A percentile compares a stretch with the other conserved stretches of the same genome.
Conservation (phyloP, 1,140 invertebrate genomes). For the Mercenaria mercenaria region DNA sequence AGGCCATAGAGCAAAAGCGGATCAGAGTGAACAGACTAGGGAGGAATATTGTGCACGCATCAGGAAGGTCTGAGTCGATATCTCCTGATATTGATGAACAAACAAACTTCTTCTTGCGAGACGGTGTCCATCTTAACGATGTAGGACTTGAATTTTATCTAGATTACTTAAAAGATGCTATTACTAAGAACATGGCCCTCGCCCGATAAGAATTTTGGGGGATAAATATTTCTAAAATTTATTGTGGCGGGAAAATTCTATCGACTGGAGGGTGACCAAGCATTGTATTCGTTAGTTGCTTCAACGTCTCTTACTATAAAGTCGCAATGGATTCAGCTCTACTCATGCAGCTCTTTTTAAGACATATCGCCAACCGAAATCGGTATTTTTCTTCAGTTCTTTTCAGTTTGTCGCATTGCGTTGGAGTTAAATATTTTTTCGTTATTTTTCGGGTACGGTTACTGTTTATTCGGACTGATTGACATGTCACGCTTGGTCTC, state of each 20-base stretch:
- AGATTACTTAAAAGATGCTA: background rate
- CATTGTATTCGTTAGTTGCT: too few relatives aligned
- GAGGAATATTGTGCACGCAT: background rate
- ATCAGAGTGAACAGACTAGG: background rate
- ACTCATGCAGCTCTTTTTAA: too few relatives aligned
- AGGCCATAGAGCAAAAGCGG: background rate
- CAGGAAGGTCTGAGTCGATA: background rate
- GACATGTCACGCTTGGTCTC: too few relatives aligned
- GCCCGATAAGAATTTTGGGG: background rate
- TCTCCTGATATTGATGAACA: background rate
- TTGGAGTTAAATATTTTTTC: too few relatives aligned
- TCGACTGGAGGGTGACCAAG: too few relatives aligned
- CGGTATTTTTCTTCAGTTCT: too few relatives aligned
- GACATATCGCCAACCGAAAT: too few relatives aligned
- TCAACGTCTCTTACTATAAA: too few relatives aligned
- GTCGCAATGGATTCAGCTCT: too few relatives aligned
- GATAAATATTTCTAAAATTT: constrained; percentile 17
- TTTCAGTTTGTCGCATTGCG: too few relatives aligned
- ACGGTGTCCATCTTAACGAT: constrained; percentile 1
- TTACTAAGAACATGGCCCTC: background rate
- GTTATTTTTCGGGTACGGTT: too few relatives aligned
- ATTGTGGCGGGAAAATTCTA: constrained; percentile 14
- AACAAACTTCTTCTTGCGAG: background rate
- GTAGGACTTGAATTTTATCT: constrained; percentile 25
- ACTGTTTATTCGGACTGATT: too few relatives aligned